Evolutionary conservation across 2,797 vertebrate genomes (phyloP), one percentile per base, ranked within the genome.

Genomic region (Atherinosoma microstoma): DNA sequence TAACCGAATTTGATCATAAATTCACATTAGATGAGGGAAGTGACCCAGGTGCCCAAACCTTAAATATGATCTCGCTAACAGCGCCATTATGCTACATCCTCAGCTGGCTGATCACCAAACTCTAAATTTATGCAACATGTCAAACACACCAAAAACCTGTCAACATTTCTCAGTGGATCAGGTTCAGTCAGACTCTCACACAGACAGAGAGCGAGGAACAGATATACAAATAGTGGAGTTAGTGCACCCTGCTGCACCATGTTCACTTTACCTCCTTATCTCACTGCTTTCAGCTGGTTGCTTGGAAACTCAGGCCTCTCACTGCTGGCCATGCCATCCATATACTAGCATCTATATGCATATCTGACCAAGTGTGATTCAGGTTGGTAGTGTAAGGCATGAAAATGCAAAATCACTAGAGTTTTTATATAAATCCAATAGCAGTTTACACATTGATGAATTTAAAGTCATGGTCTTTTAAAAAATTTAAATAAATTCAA

Each of bases 301-400:
- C 90, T 75, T 70, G 75, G 92, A 87, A 87, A 93, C 92, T 18
- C 63, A 18, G 76, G 45, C 58, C 74, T 77, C 79, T 82, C 74
- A 34, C 35, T 56, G 67, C 61, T 45, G 49, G 8, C 3, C 49
- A 60, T 70, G 62, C 53, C 56, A 42, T 58, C 69, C 64, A 64
- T 49, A 35, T 40, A 62, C 58, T 22, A 75, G 78, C 73, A 70
- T 53, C 49, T 62, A 70, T 22, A 66, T 57, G 59, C 76, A 84
- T 82, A 51, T 79, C 32, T 76, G 57, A 74, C 30, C 67, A 69
- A 38, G 30, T 24, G 18, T 8, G 24, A 2, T 11, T 57, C 6
- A 11, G n/a, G 58, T 38, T 32, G 42, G 42, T 20, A 32, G 11
- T 4, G 32, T 18, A 8, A 62, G 27, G 24, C 8, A 30, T 49